Evolutionary conservation across 2,113 vertebrate species (phyloP).

Genomic region (Cryptomyrus ogoouensis): DNA sequence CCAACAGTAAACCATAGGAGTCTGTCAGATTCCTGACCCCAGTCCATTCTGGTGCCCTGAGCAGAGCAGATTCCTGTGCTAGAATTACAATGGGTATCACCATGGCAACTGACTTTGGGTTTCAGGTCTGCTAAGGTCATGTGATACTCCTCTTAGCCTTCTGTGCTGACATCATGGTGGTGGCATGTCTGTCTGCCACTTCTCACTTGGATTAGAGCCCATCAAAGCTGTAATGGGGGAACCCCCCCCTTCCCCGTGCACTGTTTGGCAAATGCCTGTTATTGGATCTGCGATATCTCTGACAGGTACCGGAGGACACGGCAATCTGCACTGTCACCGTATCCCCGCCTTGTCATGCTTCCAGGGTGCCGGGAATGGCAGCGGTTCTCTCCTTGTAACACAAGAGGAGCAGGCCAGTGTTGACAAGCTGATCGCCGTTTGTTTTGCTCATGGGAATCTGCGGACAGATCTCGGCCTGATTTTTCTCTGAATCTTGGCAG

Average conservation of each 20-base stretch:
- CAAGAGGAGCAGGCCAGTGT: neutral
- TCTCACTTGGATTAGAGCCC: constrained; percentile 28
- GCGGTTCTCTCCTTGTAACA: neutral
- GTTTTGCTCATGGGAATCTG: neutral
- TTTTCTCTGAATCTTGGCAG: neutral
- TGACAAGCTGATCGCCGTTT: neutral
- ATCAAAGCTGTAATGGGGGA: constrained; percentile 28
- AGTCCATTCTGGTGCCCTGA: neutral
- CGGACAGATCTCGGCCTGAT: neutral
- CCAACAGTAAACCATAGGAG: neutral
- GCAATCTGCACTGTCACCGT: neutral
- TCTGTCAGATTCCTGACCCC: neutral
- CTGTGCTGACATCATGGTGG: neutral
- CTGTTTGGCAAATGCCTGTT: neutral
- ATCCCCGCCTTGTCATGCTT: neutral
- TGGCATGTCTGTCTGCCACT: constrained; percentile 40
- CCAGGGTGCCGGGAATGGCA: neutral
- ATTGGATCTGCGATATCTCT: neutral
- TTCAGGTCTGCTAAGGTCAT: constrained; percentile 28
- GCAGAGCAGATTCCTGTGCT: neutral
- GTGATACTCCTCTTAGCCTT: neutral
- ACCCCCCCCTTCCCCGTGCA: neutral
- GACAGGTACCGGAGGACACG: neutral
- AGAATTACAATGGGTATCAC: constrained; percentile 14
- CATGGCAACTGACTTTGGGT: constrained; percentile 20